phyloP scores from a whole-genome alignment of 1,140 invertebrate genomes.

The Arion vulgaris region DNA sequence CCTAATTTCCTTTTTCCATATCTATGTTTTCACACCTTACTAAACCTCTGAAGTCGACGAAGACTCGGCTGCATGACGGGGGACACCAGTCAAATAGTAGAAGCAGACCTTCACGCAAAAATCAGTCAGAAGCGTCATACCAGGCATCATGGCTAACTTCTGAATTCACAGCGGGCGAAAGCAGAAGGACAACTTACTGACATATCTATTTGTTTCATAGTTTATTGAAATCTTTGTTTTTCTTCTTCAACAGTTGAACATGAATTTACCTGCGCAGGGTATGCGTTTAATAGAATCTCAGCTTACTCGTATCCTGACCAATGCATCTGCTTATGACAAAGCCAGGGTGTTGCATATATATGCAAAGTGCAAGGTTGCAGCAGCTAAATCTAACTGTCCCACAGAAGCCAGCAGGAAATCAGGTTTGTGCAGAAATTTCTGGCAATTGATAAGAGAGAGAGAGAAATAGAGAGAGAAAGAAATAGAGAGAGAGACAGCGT shows the following conservation, averaged over 20 bases:
- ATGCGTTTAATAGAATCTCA: constrained; percentile 80
- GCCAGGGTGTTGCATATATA: constrained; percentile 78
- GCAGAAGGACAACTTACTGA: too few relatives aligned
- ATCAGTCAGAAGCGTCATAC: too few relatives aligned
- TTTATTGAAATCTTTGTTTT: background rate
- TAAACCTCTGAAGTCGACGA: too few relatives aligned
- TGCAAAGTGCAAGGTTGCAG: constrained; percentile 75
- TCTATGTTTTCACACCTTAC: too few relatives aligned
- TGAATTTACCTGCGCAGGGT: constrained; percentile 83
- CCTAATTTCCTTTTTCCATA: too few relatives aligned
- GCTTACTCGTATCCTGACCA: constrained; percentile 82
- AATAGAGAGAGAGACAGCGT: background rate
- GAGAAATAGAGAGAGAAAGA: too few relatives aligned
- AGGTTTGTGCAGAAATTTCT: constrained; percentile 3
- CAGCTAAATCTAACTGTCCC: constrained; percentile 69
- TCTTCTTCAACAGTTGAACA: constrained; percentile 76
- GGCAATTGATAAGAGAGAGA: background rate
- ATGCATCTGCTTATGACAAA: constrained; percentile 86
- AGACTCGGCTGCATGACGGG: too few relatives aligned
- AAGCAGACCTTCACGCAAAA: too few relatives aligned
- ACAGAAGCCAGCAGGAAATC: constrained; percentile 52
- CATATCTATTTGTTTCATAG: too few relatives aligned
- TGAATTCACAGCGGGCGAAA: too few relatives aligned
- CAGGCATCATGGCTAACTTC: too few relatives aligned
- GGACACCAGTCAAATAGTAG: too few relatives aligned